A percentile compares a stretch with the other conserved stretches of the same genome.
These are phyloP conservation scores for Polymixis lichenea DNA, from an alignment of 2,888 invertebrate species.

Conservation along the genomic window DNA sequence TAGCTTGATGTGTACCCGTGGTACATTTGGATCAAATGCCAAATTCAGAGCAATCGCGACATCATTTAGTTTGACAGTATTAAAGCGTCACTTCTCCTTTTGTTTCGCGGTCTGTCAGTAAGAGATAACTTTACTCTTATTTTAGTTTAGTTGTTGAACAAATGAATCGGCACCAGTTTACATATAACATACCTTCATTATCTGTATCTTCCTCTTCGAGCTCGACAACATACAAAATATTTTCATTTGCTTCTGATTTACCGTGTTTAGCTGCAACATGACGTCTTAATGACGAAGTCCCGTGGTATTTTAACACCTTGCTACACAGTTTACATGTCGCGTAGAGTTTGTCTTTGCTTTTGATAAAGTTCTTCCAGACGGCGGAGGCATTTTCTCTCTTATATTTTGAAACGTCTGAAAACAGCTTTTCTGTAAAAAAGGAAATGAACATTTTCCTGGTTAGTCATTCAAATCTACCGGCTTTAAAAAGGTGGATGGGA, in stretches of 20 bases:
- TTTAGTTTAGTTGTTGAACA: no score
- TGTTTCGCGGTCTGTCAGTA: no score
- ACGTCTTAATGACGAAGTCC: slow-evolving; percentile 1
- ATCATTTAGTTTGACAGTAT: no score
- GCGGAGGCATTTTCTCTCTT: not conserved
- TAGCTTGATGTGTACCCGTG: no score
- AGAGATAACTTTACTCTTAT: no score
- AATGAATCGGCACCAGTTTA: no score
- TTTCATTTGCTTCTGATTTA: not conserved
- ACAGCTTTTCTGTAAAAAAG: not conserved
- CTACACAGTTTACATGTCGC: slow-evolving; percentile 35
- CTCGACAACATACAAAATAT: not conserved
- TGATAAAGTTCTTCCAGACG: slow-evolving; percentile 28
- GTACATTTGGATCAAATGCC: no score
- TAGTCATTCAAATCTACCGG: not conserved
- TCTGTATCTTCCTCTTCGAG: not conserved
- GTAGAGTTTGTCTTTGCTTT: slow-evolving; percentile 22
- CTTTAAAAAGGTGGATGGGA: not conserved
- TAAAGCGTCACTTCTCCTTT: no score
- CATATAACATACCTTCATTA: slow-evolving; percentile 8
- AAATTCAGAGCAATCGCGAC: no score
- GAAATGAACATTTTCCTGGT: not conserved
- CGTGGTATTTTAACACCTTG: not conserved
- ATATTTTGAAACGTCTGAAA: not conserved
- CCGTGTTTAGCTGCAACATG: slow-evolving; percentile 21